Evolutionary conservation across 2,888 invertebrate genomes (phyloP).

Genomic region (Podabrus alpinus): DNA sequence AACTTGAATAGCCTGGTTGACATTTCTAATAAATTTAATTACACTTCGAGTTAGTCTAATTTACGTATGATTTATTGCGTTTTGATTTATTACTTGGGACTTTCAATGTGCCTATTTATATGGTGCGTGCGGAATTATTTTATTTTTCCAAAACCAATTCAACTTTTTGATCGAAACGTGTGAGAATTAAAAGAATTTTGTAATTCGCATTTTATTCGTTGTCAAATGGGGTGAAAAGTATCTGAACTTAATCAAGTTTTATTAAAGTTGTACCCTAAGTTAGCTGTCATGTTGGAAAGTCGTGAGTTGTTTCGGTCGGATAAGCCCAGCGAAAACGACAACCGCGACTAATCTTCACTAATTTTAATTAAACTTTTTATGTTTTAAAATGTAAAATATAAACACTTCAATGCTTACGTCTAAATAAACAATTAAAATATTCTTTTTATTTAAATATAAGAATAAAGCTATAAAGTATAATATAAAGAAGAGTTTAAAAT

Average conservation of each 20-base stretch:
- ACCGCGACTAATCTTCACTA: conserved; percentile 23
- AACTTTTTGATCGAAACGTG: conserved; percentile 12
- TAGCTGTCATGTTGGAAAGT: conserved; percentile 26
- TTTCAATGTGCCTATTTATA: conserved; percentile 4
- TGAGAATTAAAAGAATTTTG: conserved; percentile 28
- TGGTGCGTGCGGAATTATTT: conserved; percentile 14
- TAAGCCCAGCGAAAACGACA: conserved; percentile 22
- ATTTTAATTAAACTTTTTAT: conserved; percentile 29
- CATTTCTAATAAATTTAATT: conserved; percentile 46
- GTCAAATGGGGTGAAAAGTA: conserved; percentile 32
- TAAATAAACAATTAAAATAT: conserved; percentile 7
- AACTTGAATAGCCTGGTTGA: conserved; percentile 40
- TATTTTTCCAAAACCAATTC: neutral
- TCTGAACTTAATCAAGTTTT: conserved; percentile 31
- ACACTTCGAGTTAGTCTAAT: conserved; percentile 41
- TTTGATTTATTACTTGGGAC: conserved; percentile 39
- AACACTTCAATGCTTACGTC: neutral
- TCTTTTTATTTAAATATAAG: conserved; percentile 12
- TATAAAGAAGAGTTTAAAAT: conserved; percentile 26
- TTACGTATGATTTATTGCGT: conserved; percentile 41
- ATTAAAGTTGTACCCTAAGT: conserved; percentile 32
- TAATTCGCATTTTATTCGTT: conserved; percentile 29
- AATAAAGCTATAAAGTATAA: conserved; percentile 31
- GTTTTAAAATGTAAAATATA: neutral
- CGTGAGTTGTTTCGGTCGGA: conserved; percentile 15